Evolutionary conservation across 2,797 vertebrate species (phyloP), one percentile per base, ranked within the genome.

Genomic region (Melopsittacus undulatus): DNA sequence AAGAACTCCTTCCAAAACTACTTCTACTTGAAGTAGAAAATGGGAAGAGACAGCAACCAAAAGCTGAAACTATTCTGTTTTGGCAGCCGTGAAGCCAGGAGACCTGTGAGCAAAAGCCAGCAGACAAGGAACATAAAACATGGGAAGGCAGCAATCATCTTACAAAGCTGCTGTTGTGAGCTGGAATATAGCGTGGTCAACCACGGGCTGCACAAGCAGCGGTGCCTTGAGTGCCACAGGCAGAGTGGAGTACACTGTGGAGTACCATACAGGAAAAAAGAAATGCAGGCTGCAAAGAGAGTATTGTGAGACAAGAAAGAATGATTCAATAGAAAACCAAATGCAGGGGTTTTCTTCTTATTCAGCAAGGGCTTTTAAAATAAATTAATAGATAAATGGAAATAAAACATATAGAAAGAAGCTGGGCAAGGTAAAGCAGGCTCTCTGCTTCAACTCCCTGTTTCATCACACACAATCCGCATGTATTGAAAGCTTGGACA

Each of bases 1-100:
- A 91, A 84, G 18, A 90, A 93, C 80, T 36, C 22, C 16, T 84
- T 88, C 64, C 64, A 83, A 72, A 93, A 49, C 26, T 61, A 40
- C 48, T 73, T 90, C 46, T 84, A 16, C 36, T 67, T 79, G 30
- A 93, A 70, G 26, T 43, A 67, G 46, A 72, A 59, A 93, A 84
- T 12, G 29, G 30, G 10, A 90, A 74, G 46, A 89, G 24, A 43
- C 12, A 75, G 13, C 13, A 86, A 89, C 10, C 9, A 46, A 73
- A 86, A 68, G 26, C 26, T 87, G 54, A 80, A 95, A 57, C n/a
- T 61, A 22, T 54, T 73, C 15, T 64, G 1, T 90, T 86, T 61
- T 26, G 61, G 49, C 51, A 90, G 42, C 36, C 13, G 2, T 48
- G 43, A 83, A 72, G 21, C 15, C 70, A 82, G 56, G 67, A 64